Conservation (phyloP, 2,797 vertebrate species). For the Tenualosa ilisha region DNA sequence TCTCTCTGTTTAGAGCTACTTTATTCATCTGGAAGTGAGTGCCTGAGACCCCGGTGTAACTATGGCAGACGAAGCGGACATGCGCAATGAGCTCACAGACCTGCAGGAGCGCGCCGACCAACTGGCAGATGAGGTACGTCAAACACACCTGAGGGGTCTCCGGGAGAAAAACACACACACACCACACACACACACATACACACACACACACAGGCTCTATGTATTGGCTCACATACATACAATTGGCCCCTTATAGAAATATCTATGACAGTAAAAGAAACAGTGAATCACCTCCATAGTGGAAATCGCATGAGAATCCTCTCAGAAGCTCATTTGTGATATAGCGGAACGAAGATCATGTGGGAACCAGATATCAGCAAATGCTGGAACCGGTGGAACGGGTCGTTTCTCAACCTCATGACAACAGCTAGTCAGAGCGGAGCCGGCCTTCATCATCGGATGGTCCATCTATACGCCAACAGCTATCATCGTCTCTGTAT, state of each 20-base stretch:
- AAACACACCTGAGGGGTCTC: slow-evolving; percentile 15
- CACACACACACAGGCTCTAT: not conserved
- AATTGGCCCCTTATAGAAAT: not conserved
- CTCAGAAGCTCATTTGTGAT: not conserved
- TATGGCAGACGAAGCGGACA: slow-evolving; percentile 96
- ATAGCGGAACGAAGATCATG: not conserved
- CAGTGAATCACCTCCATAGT: not conserved
- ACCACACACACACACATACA: not conserved
- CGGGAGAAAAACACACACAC: not conserved
- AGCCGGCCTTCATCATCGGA: not conserved
- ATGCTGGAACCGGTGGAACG: not conserved
- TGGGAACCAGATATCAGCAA: not conserved
- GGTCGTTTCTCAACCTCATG: too few species aligned
- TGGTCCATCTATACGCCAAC: not conserved
- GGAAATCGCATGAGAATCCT: not conserved
- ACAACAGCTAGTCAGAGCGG: not conserved
- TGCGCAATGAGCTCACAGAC: slow-evolving; percentile 97
- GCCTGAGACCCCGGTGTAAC: slow-evolving; percentile 58
- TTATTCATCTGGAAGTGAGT: slow-evolving; percentile 59
- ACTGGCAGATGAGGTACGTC: slow-evolving; percentile 88
- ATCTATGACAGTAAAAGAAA: not conserved
- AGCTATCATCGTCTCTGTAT: not conserved
- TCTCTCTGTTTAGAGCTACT: slow-evolving; percentile 32
- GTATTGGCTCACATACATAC: not conserved
- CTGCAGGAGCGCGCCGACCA: slow-evolving; percentile 96